Evolutionary conservation across 2,797 vertebrate species (phyloP), one percentile per base, ranked within the genome.

Genomic region (Borostomias antarcticus): DNA sequence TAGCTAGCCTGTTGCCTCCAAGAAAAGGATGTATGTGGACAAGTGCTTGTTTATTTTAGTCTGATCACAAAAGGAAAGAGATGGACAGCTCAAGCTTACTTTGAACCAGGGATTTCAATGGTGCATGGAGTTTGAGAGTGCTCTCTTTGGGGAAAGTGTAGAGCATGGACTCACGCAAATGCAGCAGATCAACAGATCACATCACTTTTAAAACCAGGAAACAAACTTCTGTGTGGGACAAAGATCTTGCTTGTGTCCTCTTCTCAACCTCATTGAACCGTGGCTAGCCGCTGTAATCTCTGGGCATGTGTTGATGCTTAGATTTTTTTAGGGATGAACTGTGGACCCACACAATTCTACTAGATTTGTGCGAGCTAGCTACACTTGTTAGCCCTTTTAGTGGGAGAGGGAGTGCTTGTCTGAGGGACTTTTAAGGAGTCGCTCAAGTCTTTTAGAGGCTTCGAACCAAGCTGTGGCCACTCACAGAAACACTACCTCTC

Each of bases 11-110:
- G 13, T 9, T 53, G n/a, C n/a, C n/a, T n/a, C n/a, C n/a, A n/a
- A n/a, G 23, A 23, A 52, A 25, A 23, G 19, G 1, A 13, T n/a
- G 25, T 32, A 85, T 78, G 57, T 69, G 79, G 78, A 88, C 87
- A 83, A 78, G 56, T 82, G 80, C 13, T 79, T 69, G 75, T 77
- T 85, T 70, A 72, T 50, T 62, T 67, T 71, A 58, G 66, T 73
- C 43, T 73, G 62, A 72, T 53, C 69, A 58, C 40, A 72, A 77
- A 54, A 68, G 78, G 62, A 43, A 28, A 28, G 57, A 35, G 45
- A 9, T 35, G 21, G 73, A 67, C 57, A 15, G 7, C 29, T 58
- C 2, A 23, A 21, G 54, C 54, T n/a, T n/a, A n/a, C n/a, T n/a
- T n/a, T 28, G 62, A 61, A 48, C 23, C 48, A 61, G 29, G 26